Percentiles rank a stretch among this genome's conserved stretches.
Conservation (phyloP, 2,888 invertebrate species). For the Coenonympha glycerion region DNA sequence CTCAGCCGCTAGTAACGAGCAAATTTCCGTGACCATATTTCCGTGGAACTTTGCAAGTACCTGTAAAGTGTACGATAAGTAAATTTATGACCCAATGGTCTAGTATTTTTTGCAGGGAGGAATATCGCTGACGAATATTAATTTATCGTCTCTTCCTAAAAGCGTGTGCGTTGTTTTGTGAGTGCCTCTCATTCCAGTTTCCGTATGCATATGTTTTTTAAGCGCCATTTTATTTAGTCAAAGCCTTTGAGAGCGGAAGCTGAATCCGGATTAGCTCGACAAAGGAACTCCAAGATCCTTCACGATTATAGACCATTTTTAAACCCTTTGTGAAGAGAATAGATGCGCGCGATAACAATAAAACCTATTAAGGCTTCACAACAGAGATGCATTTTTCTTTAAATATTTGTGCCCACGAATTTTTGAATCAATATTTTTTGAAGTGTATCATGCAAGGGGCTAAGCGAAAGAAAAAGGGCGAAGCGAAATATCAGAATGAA, state of each 20-base stretch:
- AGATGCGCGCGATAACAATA: background rate
- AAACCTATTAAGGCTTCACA: background rate
- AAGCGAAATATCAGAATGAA: too few species aligned
- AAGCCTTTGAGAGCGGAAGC: slow-evolving; percentile 3
- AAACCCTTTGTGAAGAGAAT: background rate
- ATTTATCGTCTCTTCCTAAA: background rate
- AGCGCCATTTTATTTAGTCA: slow-evolving; percentile 13
- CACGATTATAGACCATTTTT: background rate
- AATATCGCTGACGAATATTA: too few species aligned
- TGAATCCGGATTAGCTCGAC: background rate
- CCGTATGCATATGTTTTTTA: slow-evolving; percentile 16
- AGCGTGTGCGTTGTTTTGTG: background rate
- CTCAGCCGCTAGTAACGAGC: too few species aligned
- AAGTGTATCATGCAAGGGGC: too few species aligned
- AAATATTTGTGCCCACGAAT: too few species aligned
- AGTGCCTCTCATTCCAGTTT: slow-evolving; percentile 9
- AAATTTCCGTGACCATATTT: background rate
- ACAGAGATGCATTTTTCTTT: background rate
- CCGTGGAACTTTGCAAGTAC: background rate
- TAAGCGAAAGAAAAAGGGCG: too few species aligned
- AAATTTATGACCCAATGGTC: background rate
- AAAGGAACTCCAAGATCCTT: background rate
- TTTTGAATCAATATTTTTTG: too few species aligned
- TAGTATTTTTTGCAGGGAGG: background rate
- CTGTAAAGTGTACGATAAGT: background rate